Percentiles rank a stretch among this genome's conserved stretches.
These are phyloP conservation scores for Perca schrenkii DNA, from an alignment of 2,113 vertebrate species.

Conservation along the genomic window DNA sequence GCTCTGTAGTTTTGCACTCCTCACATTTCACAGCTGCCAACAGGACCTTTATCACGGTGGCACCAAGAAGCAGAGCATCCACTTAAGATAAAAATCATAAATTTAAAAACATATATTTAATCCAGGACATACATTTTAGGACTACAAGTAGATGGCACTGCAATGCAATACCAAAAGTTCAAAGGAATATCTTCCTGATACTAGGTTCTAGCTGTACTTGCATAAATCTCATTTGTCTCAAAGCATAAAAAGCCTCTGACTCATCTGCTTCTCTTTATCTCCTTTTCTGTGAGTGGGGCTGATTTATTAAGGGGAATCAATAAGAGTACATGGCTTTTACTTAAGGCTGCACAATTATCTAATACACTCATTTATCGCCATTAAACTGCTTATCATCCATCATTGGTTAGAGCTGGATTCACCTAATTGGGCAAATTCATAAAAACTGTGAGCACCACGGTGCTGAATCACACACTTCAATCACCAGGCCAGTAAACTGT, in stretches of 20 bases:
- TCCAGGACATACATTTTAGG: background rate
- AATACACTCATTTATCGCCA: background rate
- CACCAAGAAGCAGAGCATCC: background rate
- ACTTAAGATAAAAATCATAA: constrained; percentile 16
- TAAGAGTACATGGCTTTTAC: constrained; percentile 21
- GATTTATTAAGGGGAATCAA: constrained; percentile 51
- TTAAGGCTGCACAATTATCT: background rate
- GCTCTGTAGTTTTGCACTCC: background rate
- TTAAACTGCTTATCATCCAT: background rate
- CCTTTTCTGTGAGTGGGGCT: background rate
- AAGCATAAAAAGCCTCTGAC: constrained; percentile 24
- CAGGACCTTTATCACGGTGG: background rate
- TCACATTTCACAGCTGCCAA: constrained; percentile 6
- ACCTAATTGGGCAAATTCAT: background rate
- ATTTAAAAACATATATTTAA: constrained; percentile 15
- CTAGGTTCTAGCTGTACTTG: background rate
- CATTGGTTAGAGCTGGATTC: background rate
- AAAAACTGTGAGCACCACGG: background rate
- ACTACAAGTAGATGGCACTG: background rate
- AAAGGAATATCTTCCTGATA: background rate
- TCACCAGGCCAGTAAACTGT: background rate
- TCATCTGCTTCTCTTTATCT: constrained; percentile 11
- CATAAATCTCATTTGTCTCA: background rate
- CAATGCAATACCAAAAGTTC: background rate
- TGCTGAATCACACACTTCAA: constrained; percentile 10